Evolutionary conservation across 1,140 invertebrate species (phyloP), one percentile per base, ranked within the genome.

Genomic region (Halictus rubicundus): DNA sequence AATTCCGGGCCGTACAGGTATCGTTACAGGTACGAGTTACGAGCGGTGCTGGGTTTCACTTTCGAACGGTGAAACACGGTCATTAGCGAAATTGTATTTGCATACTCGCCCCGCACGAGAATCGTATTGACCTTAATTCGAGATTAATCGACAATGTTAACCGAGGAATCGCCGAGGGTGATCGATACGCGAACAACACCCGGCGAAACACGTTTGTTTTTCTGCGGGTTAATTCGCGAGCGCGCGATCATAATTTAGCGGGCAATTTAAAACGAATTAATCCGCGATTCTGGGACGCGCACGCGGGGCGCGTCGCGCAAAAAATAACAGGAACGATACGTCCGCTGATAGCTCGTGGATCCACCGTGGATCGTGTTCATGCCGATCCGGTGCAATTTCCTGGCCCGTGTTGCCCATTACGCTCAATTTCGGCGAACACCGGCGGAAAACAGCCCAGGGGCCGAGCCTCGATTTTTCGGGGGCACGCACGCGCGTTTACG

Each of bases 321-420:
- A 16, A 21, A 64, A n/a, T 69, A 80, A 80, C 63, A 46, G 54
- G 21, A 63, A 27, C 37, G 57, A 65, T 78, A 59, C 32, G 39
- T 23, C 21, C 7, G 64, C 57, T 0, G 27, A 59, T 63, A 72
- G 23, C n/a, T 32, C 1, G 2, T 42, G 32, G 32, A 46, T 10
- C 42, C 5, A 6, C 16, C 16, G 16, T 21, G 49, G 49, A 52
- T 52, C 49, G 64, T 46, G 25, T 49, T 25, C 32, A 32, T 32
- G 32, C 37, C 74, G 54, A 39, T 74, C 42, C 49, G 61, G 32
- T 12, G 10, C 63, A 65, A 79, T 79, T 72, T 73, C 12, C 25
- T 8, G 39, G 27, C 23, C 32, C 32, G 32, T 78, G 46, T 65
- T 39, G 14, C 5, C 68, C 60, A 57, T 72, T 64, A 54, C 19